A percentile compares a stretch with the other conserved stretches of the same genome.
These are phyloP conservation scores for Brachionus manjavacas DNA, from an alignment of 1,140 invertebrate species.

Conservation along the genomic window DNA sequence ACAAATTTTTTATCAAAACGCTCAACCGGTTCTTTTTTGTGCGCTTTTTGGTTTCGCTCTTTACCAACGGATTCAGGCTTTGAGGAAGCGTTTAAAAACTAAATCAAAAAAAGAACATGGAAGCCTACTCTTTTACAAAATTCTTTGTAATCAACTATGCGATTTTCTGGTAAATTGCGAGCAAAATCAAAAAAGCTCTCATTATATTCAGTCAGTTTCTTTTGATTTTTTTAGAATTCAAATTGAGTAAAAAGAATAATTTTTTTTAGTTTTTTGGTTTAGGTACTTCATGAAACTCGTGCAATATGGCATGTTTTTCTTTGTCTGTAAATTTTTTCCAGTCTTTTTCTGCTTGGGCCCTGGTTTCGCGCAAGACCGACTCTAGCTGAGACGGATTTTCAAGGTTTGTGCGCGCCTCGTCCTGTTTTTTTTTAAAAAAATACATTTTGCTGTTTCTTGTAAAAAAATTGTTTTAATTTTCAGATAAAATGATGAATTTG, in stretches of 20 bases:
- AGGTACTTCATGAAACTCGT: conserved; percentile 14
- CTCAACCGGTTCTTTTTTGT: not conserved
- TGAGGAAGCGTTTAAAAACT: not conserved
- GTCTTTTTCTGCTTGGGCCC: not conserved
- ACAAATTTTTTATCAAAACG: not conserved
- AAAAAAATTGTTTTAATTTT: not conserved
- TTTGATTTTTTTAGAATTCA: not conserved
- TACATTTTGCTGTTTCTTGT: conserved; percentile 34
- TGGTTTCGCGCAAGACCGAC: not conserved
- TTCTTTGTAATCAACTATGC: conserved; percentile 1
- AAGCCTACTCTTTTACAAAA: not conserved
- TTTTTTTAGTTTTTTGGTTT: too few species aligned
- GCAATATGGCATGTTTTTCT: not conserved
- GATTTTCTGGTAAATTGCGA: not conserved
- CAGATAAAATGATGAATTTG: not conserved
- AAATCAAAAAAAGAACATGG: not conserved
- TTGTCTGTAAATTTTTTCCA: not conserved
- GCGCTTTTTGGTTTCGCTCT: not conserved
- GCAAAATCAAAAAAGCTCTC: not conserved
- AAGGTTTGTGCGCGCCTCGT: not conserved
- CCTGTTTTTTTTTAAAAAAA: conserved; percentile 5
- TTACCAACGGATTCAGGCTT: not conserved
- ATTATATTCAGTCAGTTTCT: not conserved
- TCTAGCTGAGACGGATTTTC: not conserved
- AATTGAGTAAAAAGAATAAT: not conserved